Percentiles rank a stretch among this genome's conserved stretches.
Evolutionary conservation across 2,113 vertebrate genomes (phyloP).

Genomic region (Muntiacus reevesi): DNA sequence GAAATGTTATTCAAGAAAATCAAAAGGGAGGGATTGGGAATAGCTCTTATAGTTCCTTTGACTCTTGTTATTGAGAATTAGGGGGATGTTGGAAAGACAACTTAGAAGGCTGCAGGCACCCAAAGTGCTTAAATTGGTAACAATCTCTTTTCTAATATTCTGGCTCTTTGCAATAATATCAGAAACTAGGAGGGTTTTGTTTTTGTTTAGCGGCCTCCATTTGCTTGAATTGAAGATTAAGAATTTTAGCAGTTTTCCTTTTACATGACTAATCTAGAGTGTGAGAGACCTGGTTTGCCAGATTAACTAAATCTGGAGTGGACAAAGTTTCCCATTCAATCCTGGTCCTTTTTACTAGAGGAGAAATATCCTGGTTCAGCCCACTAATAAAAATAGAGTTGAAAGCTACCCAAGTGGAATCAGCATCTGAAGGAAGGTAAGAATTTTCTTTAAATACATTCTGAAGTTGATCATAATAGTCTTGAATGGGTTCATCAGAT

Average conservation of each 20-base stretch:
- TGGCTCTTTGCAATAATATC: background rate
- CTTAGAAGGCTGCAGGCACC: background rate
- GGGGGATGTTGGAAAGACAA: background rate
- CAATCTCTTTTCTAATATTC: background rate
- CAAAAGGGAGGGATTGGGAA: background rate
- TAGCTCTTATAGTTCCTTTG: background rate
- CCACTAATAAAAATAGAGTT: background rate
- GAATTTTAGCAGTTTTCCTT: background rate
- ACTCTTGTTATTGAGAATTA: background rate
- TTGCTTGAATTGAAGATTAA: background rate
- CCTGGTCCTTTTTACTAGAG: background rate
- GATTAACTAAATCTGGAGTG: background rate
- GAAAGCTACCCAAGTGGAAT: background rate
- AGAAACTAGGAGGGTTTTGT: background rate
- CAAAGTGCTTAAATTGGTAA: background rate
- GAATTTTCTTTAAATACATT: background rate
- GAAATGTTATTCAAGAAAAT: background rate
- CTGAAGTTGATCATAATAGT: background rate
- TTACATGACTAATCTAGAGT: background rate
- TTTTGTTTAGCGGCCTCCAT: background rate
- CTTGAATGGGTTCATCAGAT: background rate
- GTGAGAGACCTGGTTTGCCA: background rate
- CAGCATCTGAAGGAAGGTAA: background rate
- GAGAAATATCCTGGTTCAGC: background rate
- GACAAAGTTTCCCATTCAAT: background rate